Evolutionary conservation across 2,888 invertebrate species (phyloP).

Genomic region (Eilema sororculum): DNA sequence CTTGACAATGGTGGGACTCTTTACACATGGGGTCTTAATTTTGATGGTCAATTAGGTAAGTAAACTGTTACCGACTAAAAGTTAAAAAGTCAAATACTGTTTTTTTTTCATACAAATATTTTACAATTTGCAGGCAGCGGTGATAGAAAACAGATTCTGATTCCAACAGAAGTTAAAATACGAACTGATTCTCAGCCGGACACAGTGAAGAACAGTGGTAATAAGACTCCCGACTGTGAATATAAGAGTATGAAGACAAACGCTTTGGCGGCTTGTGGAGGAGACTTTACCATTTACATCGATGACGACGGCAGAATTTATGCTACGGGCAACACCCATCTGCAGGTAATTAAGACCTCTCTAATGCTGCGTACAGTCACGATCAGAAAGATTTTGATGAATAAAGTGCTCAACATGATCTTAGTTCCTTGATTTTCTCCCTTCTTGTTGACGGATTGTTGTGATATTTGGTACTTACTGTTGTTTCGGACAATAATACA

Average conservation of each 20-base stretch:
- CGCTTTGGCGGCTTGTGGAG: slow-evolving; percentile 89
- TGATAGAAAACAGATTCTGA: slow-evolving; percentile 86
- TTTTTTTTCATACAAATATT: neutral
- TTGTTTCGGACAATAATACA: no score
- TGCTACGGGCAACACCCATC: slow-evolving; percentile 91
- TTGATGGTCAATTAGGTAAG: slow-evolving; percentile 95
- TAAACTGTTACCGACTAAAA: slow-evolving; percentile 9
- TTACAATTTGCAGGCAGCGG: slow-evolving; percentile 82
- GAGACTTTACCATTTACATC: slow-evolving; percentile 92
- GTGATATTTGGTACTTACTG: no score
- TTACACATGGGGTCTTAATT: slow-evolving; percentile 95
- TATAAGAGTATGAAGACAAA: slow-evolving; percentile 60
- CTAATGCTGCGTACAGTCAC: neutral
- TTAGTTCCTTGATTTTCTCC: no score
- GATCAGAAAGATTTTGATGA: no score
- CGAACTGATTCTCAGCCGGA: slow-evolving; percentile 70
- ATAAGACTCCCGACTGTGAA: slow-evolving; percentile 61
- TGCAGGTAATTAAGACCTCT: slow-evolving; percentile 61
- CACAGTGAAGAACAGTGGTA: slow-evolving; percentile 55
- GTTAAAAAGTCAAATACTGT: neutral
- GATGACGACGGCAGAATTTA: slow-evolving; percentile 89
- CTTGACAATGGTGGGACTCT: slow-evolving; percentile 90
- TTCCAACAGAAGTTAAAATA: slow-evolving; percentile 85
- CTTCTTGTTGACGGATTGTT: no score
- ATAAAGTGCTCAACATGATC: no score